These are phyloP conservation scores for Coryphaenoides rupestris DNA, from an alignment of 2,113 vertebrate genomes.

Conservation along the genomic window DNA sequence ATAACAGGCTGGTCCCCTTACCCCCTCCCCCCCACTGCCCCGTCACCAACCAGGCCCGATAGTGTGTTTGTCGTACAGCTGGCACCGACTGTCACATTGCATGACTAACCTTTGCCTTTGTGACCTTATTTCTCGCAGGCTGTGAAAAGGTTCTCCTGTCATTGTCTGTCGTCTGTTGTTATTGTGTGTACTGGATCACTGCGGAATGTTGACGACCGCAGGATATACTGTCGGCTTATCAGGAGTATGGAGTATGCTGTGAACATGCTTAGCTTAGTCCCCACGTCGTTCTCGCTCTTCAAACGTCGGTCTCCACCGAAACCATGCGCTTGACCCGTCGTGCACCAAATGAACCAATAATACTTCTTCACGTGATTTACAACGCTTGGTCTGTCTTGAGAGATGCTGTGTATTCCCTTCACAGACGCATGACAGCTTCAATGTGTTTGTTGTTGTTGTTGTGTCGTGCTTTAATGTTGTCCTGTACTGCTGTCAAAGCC, in stretches of 20 bases:
- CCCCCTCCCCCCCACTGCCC: not conserved
- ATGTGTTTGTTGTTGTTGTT: slow-evolving; percentile 75
- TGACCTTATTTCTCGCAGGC: slow-evolving; percentile 42
- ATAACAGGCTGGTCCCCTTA: not conserved
- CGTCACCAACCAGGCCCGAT: slow-evolving; percentile 2
- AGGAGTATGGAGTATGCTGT: slow-evolving; percentile 84
- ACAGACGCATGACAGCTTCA: slow-evolving; percentile 95
- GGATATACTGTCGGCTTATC: slow-evolving; percentile 1
- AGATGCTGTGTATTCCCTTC: slow-evolving; percentile 75
- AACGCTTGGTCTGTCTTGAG: slow-evolving; percentile 80
- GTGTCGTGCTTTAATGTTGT: slow-evolving; percentile 81
- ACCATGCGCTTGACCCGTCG: slow-evolving; percentile 69
- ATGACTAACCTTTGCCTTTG: slow-evolving; percentile 62
- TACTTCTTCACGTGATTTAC: slow-evolving; percentile 62
- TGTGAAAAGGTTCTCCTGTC: slow-evolving; percentile 33
- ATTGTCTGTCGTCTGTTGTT: not conserved
- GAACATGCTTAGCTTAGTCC: slow-evolving; percentile 81
- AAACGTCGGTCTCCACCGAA: slow-evolving; percentile 59
- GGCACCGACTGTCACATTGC: slow-evolving; percentile 44
- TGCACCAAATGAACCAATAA: slow-evolving; percentile 25
- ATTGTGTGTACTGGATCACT: too few species aligned
- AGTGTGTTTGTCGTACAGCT: not conserved
- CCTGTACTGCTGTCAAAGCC: slow-evolving; percentile 6
- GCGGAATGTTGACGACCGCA: too few species aligned
- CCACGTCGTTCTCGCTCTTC: not conserved